Percentiles rank a stretch among this genome's conserved stretches.
phyloP scores from a whole-genome alignment of 2,888 invertebrate species.

The Megastigmus dorsalis region DNA sequence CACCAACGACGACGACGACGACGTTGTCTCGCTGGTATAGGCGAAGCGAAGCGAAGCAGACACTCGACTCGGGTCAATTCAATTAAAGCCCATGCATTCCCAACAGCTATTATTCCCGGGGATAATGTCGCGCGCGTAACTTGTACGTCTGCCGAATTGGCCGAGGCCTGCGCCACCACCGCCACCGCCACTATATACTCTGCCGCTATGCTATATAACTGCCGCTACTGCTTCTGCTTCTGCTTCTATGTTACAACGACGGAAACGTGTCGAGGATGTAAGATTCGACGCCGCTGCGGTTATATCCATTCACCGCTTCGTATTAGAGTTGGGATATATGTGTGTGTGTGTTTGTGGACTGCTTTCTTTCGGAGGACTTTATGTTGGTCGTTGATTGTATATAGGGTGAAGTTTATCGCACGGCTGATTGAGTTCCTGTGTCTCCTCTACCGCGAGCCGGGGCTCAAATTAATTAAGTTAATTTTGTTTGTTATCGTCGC shows the following conservation, averaged over 20 bases:
- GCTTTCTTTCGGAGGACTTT: conserved; percentile 7
- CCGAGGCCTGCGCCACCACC: neutral
- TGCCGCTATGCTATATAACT: too few relatives aligned
- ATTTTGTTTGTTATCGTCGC: neutral
- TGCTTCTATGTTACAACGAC: too few relatives aligned
- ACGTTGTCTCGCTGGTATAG: too few relatives aligned
- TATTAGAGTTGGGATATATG: neutral
- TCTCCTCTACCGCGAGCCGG: too few relatives aligned
- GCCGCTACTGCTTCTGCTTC: too few relatives aligned
- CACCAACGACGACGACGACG: too few relatives aligned
- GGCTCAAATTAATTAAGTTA: conserved; percentile 5
- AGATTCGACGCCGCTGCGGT: conserved; percentile 27
- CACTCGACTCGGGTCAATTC: conserved; percentile 60
- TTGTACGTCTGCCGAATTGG: conserved; percentile 49
- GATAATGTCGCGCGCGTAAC: conserved; percentile 60
- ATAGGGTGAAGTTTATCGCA: neutral
- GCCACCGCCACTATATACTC: too few relatives aligned
- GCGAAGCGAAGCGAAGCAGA: too few relatives aligned
- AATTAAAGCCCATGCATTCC: conserved; percentile 63
- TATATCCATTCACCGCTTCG: neutral
- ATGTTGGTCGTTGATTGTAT: neutral
- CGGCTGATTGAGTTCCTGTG: conserved; percentile 32
- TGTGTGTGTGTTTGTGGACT: neutral
- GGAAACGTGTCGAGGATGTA: conserved; percentile 51
- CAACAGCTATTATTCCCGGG: conserved; percentile 60